Percentiles rank a stretch among this genome's conserved stretches.
Conservation (phyloP, 2,797 vertebrate species). For the Triplophysa bombifrons region DNA sequence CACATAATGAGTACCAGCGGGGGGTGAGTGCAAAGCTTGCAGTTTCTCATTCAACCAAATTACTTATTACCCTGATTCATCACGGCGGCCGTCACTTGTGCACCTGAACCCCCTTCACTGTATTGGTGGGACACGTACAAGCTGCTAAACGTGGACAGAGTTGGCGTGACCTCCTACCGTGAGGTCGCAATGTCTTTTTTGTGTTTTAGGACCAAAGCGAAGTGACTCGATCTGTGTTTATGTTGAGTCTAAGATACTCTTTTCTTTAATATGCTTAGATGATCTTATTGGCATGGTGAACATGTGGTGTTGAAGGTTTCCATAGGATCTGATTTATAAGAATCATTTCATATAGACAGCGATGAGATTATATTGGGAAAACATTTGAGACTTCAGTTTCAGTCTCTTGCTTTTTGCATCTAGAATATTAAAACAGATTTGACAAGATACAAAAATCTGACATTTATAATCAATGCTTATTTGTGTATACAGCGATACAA, state of each 20-base stretch:
- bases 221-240: constrained; percentile 8
- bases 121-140: constrained; percentile 58
- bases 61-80: constrained; percentile 70
- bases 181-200: constrained; percentile 66
- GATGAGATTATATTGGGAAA: too few relatives aligned
- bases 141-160: constrained; percentile 69
- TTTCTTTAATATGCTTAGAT: not conserved
- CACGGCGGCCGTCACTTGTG: constrained; percentile 55
- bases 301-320: too few relatives aligned
- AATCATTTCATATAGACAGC: too few relatives aligned
- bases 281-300: not conserved
- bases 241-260: constrained; percentile 16
- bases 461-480: too few relatives aligned
- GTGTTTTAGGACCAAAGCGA: constrained; percentile 66
- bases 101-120: constrained; percentile 59
- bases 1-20: constrained; percentile 63
- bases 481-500: not conserved
- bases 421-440: too few relatives aligned
- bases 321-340: too few relatives aligned
- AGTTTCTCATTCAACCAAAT: constrained; percentile 68
- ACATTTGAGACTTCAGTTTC: too few relatives aligned
- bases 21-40: constrained; percentile 57
- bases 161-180: constrained; percentile 61
- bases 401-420: too few relatives aligned
- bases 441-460: too few relatives aligned